These are phyloP conservation scores for Aulostomus chinensis DNA, from an alignment of 2,797 vertebrate species.

Conservation along the genomic window DNA sequence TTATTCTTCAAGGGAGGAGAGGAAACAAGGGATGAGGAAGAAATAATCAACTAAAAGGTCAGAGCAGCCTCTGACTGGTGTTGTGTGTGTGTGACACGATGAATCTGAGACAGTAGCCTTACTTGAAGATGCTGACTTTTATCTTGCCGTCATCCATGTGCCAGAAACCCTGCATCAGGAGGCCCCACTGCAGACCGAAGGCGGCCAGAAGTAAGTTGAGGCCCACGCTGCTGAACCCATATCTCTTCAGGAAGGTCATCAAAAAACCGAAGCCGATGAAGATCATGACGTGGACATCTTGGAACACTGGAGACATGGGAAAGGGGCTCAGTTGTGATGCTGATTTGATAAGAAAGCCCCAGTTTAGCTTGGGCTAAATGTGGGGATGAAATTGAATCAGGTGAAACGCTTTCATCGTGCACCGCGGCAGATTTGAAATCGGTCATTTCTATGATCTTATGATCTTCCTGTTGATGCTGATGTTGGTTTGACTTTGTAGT, in stretches of 20 bases:
- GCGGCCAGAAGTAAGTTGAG: conserved; percentile 92
- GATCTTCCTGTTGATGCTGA: background rate
- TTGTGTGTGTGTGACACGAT: too few species aligned
- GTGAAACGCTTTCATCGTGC: conserved; percentile 2
- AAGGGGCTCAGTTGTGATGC: background rate
- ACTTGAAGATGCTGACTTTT: conserved; percentile 79
- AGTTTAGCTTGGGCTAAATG: conserved; percentile 5
- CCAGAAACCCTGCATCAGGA: conserved; percentile 86
- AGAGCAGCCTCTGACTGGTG: too few species aligned
- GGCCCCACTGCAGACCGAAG: conserved; percentile 94
- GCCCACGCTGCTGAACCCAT: conserved; percentile 94
- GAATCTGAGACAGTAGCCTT: too few species aligned
- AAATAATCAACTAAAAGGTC: background rate
- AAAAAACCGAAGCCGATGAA: conserved; percentile 97
- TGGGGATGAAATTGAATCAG: conserved; percentile 21
- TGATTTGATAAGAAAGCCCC: conserved; percentile 1
- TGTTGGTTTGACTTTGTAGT: too few species aligned
- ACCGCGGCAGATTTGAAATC: too few species aligned
- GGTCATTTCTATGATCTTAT: too few species aligned
- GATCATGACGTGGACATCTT: conserved; percentile 97
- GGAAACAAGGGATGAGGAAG: conserved; percentile 3
- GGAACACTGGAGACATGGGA: conserved; percentile 84
- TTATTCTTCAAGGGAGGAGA: conserved; percentile 80
- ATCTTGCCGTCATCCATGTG: conserved; percentile 73
- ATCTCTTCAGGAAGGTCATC: conserved; percentile 97